Conservation (phyloP, 2,797 vertebrate species). For the Pangasius mekongensis region DNA sequence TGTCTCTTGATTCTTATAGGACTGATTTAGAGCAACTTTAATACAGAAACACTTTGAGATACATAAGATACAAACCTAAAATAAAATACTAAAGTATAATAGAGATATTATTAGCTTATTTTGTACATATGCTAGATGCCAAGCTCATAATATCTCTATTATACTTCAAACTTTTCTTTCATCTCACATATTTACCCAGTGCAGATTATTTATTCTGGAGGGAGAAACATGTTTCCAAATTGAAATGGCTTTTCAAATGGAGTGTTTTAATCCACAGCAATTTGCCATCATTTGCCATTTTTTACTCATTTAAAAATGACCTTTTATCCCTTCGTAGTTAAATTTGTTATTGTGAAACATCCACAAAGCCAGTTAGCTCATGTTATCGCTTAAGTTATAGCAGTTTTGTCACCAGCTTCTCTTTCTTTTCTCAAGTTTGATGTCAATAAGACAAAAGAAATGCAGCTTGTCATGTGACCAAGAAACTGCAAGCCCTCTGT, state of each 20-base stretch:
- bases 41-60: neutral
- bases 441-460: too few relatives aligned
- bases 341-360: too few relatives aligned
- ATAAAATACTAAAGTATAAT: neutral
- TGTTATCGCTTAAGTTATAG: too few relatives aligned
- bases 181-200: neutral
- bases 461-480: too few relatives aligned
- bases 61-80: neutral
- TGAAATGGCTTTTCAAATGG: neutral
- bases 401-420: too few relatives aligned
- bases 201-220: neutral
- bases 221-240: neutral
- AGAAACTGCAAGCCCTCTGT: too few relatives aligned
- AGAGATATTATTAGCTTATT: neutral
- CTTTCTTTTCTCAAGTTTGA: too few relatives aligned
- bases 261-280: too few relatives aligned
- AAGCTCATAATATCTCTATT: neutral
- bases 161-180: neutral
- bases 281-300: too few relatives aligned
- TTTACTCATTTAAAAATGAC: too few relatives aligned
- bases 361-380: too few relatives aligned
- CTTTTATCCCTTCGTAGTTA: too few relatives aligned
- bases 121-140: neutral
- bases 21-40: neutral
- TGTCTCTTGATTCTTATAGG: neutral